Conservation (phyloP, 1,140 invertebrate genomes). For the Elysia chlorotica region DNA sequence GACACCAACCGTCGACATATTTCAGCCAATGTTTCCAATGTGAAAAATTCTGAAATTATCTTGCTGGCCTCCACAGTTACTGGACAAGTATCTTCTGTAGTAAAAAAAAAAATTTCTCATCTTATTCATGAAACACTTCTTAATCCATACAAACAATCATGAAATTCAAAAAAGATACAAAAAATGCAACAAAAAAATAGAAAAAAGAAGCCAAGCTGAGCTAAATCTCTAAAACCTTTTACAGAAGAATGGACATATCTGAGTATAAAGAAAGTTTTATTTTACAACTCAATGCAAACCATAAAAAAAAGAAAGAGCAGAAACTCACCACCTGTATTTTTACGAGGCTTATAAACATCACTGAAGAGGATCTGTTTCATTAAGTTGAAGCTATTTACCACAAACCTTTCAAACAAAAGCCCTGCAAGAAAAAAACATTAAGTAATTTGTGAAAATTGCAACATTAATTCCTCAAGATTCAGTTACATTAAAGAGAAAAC, state of each 20-base stretch:
- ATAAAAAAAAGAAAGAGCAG: too few species aligned
- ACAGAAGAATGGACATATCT: too few species aligned
- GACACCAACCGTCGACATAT: constrained; percentile 84
- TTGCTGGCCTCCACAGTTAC: constrained; percentile 70
- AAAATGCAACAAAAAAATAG: too few species aligned
- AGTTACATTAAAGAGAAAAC: too few species aligned
- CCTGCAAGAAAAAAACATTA: constrained; percentile 37
- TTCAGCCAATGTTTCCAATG: constrained; percentile 71
- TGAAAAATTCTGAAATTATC: constrained; percentile 77
- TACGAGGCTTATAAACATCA: constrained; percentile 70
- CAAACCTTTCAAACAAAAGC: constrained; percentile 79
- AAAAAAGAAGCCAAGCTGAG: too few species aligned
- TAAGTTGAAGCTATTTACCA: constrained; percentile 87
- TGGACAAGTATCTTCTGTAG: constrained; percentile 63
- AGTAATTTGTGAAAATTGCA: too few species aligned
- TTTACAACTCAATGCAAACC: too few species aligned
- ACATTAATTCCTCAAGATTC: too few species aligned
- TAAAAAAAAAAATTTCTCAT: neutral
- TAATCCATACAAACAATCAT: neutral
- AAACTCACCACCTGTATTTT: constrained; percentile 27
- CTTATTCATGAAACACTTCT: neutral
- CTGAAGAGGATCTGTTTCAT: constrained; percentile 83
- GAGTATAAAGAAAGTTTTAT: too few species aligned
- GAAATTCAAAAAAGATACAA: too few species aligned
- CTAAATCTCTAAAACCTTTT: too few species aligned